These are phyloP conservation scores for Drosophila funebris DNA, from an alignment of 1,140 invertebrate genomes.

Conservation along the genomic window DNA sequence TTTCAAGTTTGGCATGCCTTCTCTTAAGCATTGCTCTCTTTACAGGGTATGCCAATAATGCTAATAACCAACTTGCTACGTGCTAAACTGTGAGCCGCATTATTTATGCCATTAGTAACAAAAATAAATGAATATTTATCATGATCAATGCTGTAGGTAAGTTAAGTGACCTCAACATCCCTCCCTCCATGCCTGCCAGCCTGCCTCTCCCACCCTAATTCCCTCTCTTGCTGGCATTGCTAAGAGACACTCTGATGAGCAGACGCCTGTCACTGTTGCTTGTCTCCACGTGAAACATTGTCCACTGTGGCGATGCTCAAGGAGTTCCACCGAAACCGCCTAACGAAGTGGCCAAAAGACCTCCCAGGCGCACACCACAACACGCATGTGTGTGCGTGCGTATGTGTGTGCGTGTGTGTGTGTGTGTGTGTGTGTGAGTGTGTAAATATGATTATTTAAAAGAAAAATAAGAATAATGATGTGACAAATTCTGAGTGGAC, in stretches of 20 bases:
- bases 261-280: constrained; percentile 34
- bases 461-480: constrained; percentile 81
- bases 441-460: constrained; percentile 75
- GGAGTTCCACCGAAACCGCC: constrained; percentile 70
- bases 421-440: constrained; percentile 30
- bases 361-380: constrained; percentile 30
- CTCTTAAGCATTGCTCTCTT: not conserved
- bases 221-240: not conserved
- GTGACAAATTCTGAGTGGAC: constrained; percentile 79
- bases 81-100: constrained; percentile 6
- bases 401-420: not conserved
- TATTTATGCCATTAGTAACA: constrained; percentile 15
- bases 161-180: not conserved
- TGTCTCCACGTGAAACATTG: constrained; percentile 65
- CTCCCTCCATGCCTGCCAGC: not conserved
- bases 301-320: constrained; percentile 50
- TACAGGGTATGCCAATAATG: not conserved
- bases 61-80: constrained; percentile 12
- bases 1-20: no score
- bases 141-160: constrained; percentile 21
- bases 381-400: not conserved
- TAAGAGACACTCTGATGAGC: not conserved
- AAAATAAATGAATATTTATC: constrained; percentile 18
- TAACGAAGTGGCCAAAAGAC: constrained; percentile 68
- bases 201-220: not conserved